A percentile compares a stretch with the other conserved stretches of the same genome.
Evolutionary conservation across 2,113 vertebrate species (phyloP).

Genomic region (human (Homo sapiens)): DNA sequence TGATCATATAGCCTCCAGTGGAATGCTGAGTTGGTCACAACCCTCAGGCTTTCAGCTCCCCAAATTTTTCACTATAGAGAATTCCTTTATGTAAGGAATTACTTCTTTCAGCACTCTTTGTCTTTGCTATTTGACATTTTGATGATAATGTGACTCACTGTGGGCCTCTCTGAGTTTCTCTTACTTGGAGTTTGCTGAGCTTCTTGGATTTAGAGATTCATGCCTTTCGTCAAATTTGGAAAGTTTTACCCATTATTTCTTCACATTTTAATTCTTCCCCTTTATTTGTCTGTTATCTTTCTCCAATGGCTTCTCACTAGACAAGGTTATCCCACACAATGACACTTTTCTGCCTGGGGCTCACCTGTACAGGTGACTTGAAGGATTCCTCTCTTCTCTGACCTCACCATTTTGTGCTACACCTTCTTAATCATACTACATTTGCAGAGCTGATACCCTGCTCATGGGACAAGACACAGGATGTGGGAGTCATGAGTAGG

Average conservation of each 20-base stretch:
- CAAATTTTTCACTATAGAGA: neutral
- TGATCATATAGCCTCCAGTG: no score
- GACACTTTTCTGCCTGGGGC: neutral
- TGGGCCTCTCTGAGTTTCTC: neutral
- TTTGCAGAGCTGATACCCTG: neutral
- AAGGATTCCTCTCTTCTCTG: neutral
- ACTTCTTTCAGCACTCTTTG: neutral
- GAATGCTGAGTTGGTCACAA: no score
- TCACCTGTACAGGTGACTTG: neutral
- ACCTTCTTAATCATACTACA: neutral
- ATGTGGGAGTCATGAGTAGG: neutral
- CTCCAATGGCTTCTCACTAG: neutral
- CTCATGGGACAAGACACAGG: neutral
- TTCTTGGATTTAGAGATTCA: neutral
- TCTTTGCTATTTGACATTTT: neutral
- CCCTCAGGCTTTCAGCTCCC: no score
- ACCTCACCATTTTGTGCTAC: neutral
- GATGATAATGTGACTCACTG: neutral
- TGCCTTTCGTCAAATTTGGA: neutral
- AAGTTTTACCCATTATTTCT: neutral
- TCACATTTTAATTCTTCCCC: neutral
- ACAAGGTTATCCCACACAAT: neutral
- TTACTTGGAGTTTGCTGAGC: neutral
- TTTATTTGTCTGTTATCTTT: neutral
- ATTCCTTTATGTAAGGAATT: neutral